Evolutionary conservation across 2,113 vertebrate genomes (phyloP).

Genomic region (Pseudorhombus dupliciocellatus): DNA sequence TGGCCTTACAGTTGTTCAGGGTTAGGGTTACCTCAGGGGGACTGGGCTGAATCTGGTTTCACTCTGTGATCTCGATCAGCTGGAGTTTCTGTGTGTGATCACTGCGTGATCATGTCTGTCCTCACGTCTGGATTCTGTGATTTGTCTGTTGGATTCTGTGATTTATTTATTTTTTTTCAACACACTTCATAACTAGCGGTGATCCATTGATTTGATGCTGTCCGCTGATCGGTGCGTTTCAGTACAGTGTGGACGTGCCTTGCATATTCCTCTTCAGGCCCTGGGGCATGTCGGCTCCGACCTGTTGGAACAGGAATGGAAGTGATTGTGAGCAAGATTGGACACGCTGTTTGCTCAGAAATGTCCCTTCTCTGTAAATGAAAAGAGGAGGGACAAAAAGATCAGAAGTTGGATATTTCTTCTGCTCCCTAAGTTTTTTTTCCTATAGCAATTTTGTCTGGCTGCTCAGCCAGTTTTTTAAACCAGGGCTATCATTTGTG

Average conservation of each 20-base stretch:
- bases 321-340: constrained; percentile 55
- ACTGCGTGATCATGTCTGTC: not conserved
- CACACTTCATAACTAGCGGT: constrained; percentile 27
- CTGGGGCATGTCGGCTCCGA: constrained; percentile 54
- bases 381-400: not conserved
- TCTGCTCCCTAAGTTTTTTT: constrained; percentile 22
- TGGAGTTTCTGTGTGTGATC: not conserved
- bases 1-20: constrained; percentile 35
- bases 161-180: no score
- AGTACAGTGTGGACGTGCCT: constrained; percentile 47
- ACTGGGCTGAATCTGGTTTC: not conserved
- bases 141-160: constrained; percentile 7
- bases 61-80: not conserved
- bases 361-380: constrained; percentile 1
- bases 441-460: constrained; percentile 20
- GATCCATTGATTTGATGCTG: not conserved
- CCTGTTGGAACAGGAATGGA: constrained; percentile 54
- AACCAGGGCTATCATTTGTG: constrained; percentile 78
- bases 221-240: constrained; percentile 34
- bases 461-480: constrained; percentile 64
- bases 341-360: constrained; percentile 41
- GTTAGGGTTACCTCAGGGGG: not conserved
- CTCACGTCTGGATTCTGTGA: not conserved
- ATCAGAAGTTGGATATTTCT: constrained; percentile 17
- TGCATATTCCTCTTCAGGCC: constrained; percentile 30